Percentiles rank a stretch among this genome's conserved stretches.
Evolutionary conservation across 53 echinoderm and acorn worm genomes (phyloP).

Genomic region (Paracentrotus lividus): DNA sequence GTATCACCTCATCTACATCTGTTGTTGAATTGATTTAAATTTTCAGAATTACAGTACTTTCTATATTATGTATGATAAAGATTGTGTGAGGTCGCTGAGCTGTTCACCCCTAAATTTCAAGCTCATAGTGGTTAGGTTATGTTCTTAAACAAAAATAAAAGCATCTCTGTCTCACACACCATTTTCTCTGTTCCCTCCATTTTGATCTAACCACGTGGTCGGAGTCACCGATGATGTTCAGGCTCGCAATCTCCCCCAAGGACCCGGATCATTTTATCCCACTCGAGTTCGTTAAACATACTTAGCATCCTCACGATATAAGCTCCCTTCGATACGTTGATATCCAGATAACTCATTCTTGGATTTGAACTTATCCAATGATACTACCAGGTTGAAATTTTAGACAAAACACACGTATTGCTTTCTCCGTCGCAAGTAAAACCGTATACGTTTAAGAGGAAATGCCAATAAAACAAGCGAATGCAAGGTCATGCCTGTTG

Average conservation of each 20-base stretch:
- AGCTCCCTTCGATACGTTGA: background rate
- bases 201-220: too few relatives aligned
- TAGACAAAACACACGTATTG: slow-evolving; percentile 1
- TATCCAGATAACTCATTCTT: background rate
- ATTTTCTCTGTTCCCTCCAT: background rate
- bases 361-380: background rate
- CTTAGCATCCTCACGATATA: background rate
- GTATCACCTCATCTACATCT: too few relatives aligned
- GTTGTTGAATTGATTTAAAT: too few relatives aligned
- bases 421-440: background rate
- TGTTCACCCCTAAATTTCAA: too few relatives aligned
- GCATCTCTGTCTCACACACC: background rate
- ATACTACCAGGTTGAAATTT: background rate
- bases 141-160: too few relatives aligned
- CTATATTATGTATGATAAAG: too few relatives aligned
- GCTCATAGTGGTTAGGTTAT: too few relatives aligned
- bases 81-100: too few relatives aligned
- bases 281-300: background rate
- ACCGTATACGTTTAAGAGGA: slow-evolving; percentile 19
- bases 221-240: too few relatives aligned
- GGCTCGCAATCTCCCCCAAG: background rate
- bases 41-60: too few relatives aligned
- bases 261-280: background rate
- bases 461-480: background rate
- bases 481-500: slow-evolving; percentile 25